Evolutionary conservation across 1,140 invertebrate genomes (phyloP).

Genomic region (Eriocheir sinensis): DNA sequence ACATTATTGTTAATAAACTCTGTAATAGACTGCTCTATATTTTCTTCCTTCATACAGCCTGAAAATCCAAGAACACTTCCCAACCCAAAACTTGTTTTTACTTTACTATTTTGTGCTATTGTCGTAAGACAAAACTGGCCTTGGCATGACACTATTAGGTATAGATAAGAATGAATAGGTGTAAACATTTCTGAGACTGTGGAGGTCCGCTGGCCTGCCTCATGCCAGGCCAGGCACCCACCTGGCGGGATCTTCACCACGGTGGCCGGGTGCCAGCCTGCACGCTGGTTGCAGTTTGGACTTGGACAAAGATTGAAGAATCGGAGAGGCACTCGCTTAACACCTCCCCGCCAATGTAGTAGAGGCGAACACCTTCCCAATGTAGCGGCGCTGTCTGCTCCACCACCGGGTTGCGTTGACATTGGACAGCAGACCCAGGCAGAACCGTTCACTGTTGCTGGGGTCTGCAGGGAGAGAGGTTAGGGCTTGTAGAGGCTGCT

Average conservation of each 20-base stretch:
- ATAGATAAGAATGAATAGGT: too few species aligned
- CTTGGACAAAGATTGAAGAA: conserved; percentile 99
- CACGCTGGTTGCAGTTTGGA: conserved; percentile 99
- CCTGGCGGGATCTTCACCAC: conserved; percentile 97
- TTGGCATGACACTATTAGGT: too few species aligned
- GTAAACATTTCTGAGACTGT: neutral
- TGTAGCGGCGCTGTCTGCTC: conserved; percentile 97
- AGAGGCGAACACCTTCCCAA: conserved; percentile 98
- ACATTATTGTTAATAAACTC: too few species aligned
- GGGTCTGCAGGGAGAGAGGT: conserved; percentile 86
- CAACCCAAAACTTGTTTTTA: too few species aligned
- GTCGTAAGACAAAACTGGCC: too few species aligned
- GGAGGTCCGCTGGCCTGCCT: too few species aligned
- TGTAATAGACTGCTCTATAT: too few species aligned
- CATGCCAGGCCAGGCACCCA: conserved; percentile 81
- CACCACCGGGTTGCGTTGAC: conserved; percentile 97
- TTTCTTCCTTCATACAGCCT: too few species aligned
- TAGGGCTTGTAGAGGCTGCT: too few species aligned
- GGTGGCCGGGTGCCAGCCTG: conserved; percentile 99
- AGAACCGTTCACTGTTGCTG: conserved; percentile 97
- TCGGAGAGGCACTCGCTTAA: conserved; percentile 99
- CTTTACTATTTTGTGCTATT: too few species aligned
- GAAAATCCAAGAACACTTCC: too few species aligned
- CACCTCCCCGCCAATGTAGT: conserved; percentile 99
- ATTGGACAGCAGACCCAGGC: conserved; percentile 97